These are phyloP conservation scores for Morpho deidamia DNA, from an alignment of 2,888 invertebrate genomes.

Conservation along the genomic window DNA sequence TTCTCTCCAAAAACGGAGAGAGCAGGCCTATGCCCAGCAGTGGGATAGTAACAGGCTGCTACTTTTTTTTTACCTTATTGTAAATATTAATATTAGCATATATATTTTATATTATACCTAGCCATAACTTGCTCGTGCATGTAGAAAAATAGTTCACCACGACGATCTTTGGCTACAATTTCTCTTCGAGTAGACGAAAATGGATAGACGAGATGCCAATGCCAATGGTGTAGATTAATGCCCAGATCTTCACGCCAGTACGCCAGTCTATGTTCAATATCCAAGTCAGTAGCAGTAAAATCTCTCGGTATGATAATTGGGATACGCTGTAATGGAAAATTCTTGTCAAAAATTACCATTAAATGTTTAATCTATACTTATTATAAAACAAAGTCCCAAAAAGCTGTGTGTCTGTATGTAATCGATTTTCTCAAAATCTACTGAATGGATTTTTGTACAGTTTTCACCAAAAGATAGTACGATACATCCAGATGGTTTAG, in stretches of 20 bases:
- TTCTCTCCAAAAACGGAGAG: too few relatives aligned
- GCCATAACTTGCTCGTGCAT: constrained; percentile 82
- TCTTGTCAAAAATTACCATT: background rate
- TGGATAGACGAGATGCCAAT: constrained; percentile 90
- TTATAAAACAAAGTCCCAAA: too few relatives aligned
- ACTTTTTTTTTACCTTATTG: too few relatives aligned
- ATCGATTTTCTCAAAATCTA: too few relatives aligned
- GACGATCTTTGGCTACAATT: constrained; percentile 86
- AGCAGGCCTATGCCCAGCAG: too few relatives aligned
- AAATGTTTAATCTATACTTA: too few relatives aligned
- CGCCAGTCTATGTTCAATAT: constrained; percentile 87
- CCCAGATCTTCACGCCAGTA: constrained; percentile 91
- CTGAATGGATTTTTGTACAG: too few relatives aligned
- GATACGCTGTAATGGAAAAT: constrained; percentile 52
- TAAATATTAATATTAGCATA: too few relatives aligned
- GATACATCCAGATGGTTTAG: too few relatives aligned
- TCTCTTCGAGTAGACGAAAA: constrained; percentile 72
- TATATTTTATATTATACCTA: constrained; percentile 33
- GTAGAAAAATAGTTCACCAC: constrained; percentile 89
- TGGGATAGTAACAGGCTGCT: too few relatives aligned
- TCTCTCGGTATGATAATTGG: constrained; percentile 86
- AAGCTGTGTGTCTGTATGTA: too few relatives aligned
- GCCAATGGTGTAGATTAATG: constrained; percentile 88
- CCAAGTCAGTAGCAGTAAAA: constrained; percentile 88
- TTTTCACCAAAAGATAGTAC: too few relatives aligned